These are phyloP conservation scores for Atta colombica DNA, from an alignment of 1,140 invertebrate genomes.

Conservation along the genomic window DNA sequence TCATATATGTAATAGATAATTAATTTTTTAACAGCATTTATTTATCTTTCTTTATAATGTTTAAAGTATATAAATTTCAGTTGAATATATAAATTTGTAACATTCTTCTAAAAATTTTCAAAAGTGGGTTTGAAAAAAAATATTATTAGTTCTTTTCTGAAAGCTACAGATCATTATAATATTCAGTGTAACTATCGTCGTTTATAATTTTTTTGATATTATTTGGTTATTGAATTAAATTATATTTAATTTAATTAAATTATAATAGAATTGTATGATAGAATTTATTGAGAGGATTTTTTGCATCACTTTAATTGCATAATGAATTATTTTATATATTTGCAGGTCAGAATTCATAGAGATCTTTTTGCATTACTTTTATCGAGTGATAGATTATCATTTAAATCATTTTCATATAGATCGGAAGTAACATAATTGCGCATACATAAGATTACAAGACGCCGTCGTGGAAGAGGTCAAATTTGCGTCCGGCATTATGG, in stretches of 20 bases:
- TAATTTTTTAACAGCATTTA: background rate
- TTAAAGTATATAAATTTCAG: background rate
- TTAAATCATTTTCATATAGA: background rate
- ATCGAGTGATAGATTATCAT: background rate
- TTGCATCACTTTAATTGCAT: too few relatives aligned
- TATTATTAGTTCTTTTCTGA: background rate
- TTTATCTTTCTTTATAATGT: background rate
- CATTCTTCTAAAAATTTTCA: background rate
- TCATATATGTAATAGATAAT: background rate
- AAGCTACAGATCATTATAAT: background rate
- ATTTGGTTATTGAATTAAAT: background rate
- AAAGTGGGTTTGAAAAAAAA: background rate
- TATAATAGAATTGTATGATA: background rate
- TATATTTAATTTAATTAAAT: too few relatives aligned
- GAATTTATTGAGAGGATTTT: too few relatives aligned
- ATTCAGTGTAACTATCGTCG: background rate
- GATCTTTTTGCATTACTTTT: background rate
- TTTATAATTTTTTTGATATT: background rate
- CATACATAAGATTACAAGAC: background rate
- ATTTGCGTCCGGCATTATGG: constrained; percentile 73
- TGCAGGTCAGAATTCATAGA: background rate
- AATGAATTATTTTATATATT: too few relatives aligned
- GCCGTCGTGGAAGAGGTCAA: constrained; percentile 57
- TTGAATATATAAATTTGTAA: background rate
- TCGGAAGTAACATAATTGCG: constrained; percentile 21